A percentile compares a stretch with the other conserved stretches of the same genome.
Conservation (phyloP, 2,797 vertebrate species). For the Typhlichthys eigenmanni region DNA sequence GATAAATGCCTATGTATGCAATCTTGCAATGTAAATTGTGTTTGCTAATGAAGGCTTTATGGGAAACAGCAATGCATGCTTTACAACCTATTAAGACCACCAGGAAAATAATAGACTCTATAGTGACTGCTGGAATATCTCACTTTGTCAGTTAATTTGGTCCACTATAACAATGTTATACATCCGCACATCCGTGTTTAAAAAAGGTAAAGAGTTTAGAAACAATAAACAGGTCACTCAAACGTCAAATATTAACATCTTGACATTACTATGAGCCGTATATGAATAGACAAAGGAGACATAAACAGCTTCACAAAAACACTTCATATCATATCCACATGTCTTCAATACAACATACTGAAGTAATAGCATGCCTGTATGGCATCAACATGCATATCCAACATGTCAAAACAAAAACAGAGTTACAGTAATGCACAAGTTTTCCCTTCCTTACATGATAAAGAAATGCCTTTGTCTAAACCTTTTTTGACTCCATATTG, state of each 20-base stretch:
- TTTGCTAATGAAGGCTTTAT: slow-evolving; percentile 4
- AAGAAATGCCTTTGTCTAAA: slow-evolving; percentile 35
- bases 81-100: slow-evolving; percentile 5
- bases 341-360: not conserved
- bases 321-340: slow-evolving; percentile 3
- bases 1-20: not conserved
- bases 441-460: slow-evolving; percentile 18
- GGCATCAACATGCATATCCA: slow-evolving; percentile 8
- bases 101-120: not conserved
- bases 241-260: not conserved
- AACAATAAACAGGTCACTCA: not conserved
- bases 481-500: slow-evolving; percentile 6
- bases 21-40: not conserved
- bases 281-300: not conserved
- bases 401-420: slow-evolving; percentile 2
- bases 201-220: slow-evolving; percentile 6
- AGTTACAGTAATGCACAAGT: slow-evolving; percentile 8
- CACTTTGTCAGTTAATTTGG: not conserved
- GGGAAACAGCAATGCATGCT: not conserved
- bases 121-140: not conserved
- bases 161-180: not conserved
- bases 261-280: not conserved
- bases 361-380: not conserved
- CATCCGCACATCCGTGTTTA: not conserved
- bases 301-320: not conserved